A percentile compares a stretch with the other conserved stretches of the same genome.
phyloP scores from a whole-genome alignment of 2,797 vertebrate genomes.

The Ctenopoma multispine region DNA sequence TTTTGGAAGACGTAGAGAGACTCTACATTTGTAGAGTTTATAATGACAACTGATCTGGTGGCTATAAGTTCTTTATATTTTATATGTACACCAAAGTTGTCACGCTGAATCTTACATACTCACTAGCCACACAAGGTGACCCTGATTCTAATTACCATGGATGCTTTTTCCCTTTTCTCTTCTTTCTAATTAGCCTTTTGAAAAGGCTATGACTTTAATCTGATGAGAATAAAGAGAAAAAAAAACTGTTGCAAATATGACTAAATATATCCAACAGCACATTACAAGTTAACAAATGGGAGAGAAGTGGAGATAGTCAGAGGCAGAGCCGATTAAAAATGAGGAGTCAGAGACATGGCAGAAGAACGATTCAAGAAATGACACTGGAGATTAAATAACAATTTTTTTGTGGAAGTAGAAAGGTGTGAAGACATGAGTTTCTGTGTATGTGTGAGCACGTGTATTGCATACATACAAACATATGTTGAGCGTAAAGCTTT shows the following conservation, averaged over 20 bases:
- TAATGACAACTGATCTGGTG: not conserved
- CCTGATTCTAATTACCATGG: not conserved
- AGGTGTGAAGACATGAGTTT: conserved; percentile 20
- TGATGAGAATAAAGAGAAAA: not conserved
- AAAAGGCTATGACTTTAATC: not conserved
- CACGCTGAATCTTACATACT: not conserved
- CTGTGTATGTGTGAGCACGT: conserved; percentile 20
- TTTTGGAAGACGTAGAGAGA: too few species aligned
- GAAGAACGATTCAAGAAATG: not conserved
- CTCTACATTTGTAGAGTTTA: too few species aligned
- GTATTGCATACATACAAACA: conserved; percentile 1
- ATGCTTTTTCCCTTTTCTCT: not conserved
- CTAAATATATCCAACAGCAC: not conserved
- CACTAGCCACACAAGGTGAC: not conserved
- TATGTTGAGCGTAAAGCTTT: not conserved
- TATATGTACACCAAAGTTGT: not conserved
- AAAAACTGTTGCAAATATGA: not conserved
- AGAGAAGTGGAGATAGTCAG: conserved; percentile 4
- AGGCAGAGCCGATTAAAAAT: not conserved
- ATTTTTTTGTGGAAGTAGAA: conserved; percentile 14
- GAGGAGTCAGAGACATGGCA: not conserved
- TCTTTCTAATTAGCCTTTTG: not conserved
- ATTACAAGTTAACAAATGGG: not conserved
- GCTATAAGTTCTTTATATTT: not conserved
- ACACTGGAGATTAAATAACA: not conserved